A percentile compares a stretch with the other conserved stretches of the same genome.
These are phyloP conservation scores for Bolborhynchus lineola DNA, from an alignment of 2,113 vertebrate genomes.

Conservation along the genomic window DNA sequence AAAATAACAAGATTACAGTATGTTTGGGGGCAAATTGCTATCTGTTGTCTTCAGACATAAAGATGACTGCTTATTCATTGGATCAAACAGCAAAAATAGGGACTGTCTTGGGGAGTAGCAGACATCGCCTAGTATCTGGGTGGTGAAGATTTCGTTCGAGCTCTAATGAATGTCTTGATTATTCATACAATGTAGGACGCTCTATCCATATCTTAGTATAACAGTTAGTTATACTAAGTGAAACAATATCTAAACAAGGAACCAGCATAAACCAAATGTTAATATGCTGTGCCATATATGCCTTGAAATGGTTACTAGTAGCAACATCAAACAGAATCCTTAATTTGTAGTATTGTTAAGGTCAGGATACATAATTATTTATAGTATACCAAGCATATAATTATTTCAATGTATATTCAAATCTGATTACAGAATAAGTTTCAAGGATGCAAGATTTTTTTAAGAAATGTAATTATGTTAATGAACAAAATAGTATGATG, in stretches of 20 bases:
- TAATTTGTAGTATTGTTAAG: background rate
- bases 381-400: slow-evolving; percentile 17
- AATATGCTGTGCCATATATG: background rate
- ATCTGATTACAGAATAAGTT: slow-evolving; percentile 1
- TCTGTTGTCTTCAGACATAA: background rate
- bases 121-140: background rate
- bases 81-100: background rate
- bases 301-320: background rate
- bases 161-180: background rate
- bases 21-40: background rate
- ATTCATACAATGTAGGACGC: background rate
- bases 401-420: slow-evolving; percentile 17
- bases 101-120: background rate
- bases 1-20: background rate
- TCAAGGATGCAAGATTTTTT: background rate
- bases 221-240: background rate
- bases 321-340: background rate
- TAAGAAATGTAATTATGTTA: background rate
- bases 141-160: background rate
- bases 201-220: background rate
- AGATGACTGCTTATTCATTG: background rate
- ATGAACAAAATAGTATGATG: background rate
- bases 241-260: background rate
- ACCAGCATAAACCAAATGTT: background rate
- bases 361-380: slow-evolving; percentile 17